Conservation (phyloP, 2,888 invertebrate species). For the Eristalinus aeneus region DNA sequence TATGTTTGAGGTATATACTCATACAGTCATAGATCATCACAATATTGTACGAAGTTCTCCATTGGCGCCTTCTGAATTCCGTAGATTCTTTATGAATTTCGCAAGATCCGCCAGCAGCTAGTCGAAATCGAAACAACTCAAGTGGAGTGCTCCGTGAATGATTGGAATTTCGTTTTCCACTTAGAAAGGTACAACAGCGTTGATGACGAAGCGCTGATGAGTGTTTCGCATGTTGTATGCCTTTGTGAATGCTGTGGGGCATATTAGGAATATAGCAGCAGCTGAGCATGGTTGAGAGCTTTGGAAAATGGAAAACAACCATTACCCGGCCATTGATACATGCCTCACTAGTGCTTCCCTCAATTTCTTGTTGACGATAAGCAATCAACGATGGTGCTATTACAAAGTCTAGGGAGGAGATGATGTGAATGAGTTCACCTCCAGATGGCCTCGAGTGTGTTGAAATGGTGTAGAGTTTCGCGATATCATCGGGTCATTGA, state of each 20-base stretch:
- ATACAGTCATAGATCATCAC: not conserved
- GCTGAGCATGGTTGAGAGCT: conserved; percentile 10
- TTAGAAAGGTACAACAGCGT: conserved; percentile 22
- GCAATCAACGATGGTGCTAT: conserved; percentile 30
- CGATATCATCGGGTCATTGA: conserved; percentile 11
- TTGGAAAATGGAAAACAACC: conserved; percentile 55
- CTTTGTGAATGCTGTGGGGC: not conserved
- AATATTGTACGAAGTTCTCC: not conserved
- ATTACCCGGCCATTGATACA: conserved; percentile 61
- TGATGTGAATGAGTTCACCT: conserved; percentile 15
- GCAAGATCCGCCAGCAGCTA: conserved; percentile 6
- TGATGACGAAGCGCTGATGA: conserved; percentile 27
- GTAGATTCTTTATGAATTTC: conserved; percentile 16
- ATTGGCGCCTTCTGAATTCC: conserved; percentile 17
- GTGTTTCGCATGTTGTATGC: conserved; percentile 3
- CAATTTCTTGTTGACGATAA: conserved; percentile 34
- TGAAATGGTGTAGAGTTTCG: conserved; percentile 5
- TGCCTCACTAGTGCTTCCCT: conserved; percentile 7
- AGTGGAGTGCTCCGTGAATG: conserved; percentile 12
- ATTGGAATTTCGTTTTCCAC: conserved; percentile 44
- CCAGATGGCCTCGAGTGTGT: conserved; percentile 23
- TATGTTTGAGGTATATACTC: not conserved
- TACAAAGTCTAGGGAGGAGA: conserved; percentile 22
- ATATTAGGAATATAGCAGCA: conserved; percentile 27
- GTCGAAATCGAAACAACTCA: not conserved